Conservation (phyloP, 2,888 invertebrate genomes). For the Oscheius sp. region DNA sequence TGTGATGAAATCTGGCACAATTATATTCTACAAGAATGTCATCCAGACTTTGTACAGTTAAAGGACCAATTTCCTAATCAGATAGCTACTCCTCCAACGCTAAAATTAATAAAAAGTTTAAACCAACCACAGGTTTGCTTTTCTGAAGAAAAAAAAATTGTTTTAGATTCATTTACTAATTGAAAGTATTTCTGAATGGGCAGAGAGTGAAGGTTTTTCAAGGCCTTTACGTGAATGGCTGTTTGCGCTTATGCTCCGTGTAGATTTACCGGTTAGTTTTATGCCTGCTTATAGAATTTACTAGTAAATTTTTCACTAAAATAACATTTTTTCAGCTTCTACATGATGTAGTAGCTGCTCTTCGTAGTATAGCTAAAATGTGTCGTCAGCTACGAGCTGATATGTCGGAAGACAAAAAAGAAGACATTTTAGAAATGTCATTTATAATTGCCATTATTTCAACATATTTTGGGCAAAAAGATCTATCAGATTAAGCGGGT, state of each 20-base stretch:
- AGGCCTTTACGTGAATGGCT: conserved; percentile 54
- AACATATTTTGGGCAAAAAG: conserved; percentile 47
- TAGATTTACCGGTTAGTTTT: conserved; percentile 33
- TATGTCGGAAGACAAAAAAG: conserved; percentile 23
- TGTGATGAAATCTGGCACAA: conserved; percentile 43
- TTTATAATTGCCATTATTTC: conserved; percentile 49
- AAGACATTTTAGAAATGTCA: conserved; percentile 42
- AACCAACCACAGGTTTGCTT: conserved; percentile 24
- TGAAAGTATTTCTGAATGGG: conserved; percentile 42
- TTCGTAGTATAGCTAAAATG: conserved; percentile 34
- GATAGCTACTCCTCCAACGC: conserved; percentile 46
- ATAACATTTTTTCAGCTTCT: conserved; percentile 26
- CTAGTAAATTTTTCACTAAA: no score
- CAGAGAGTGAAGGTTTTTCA: conserved; percentile 34
- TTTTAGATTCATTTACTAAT: conserved; percentile 40
- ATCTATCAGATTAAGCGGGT: conserved; percentile 42
- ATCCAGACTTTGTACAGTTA: conserved; percentile 31
- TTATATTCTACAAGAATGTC: conserved; percentile 41
- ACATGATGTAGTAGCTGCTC: conserved; percentile 40
- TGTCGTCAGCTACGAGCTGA: conserved; percentile 33
- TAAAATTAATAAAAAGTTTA: conserved; percentile 31
- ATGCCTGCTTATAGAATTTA: background rate
- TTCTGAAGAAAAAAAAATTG: background rate
- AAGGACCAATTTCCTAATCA: conserved; percentile 41
- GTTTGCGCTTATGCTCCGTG: conserved; percentile 39